These are phyloP conservation scores for Drosophila cardini DNA, from an alignment of 1,140 invertebrate genomes.

Conservation along the genomic window DNA sequence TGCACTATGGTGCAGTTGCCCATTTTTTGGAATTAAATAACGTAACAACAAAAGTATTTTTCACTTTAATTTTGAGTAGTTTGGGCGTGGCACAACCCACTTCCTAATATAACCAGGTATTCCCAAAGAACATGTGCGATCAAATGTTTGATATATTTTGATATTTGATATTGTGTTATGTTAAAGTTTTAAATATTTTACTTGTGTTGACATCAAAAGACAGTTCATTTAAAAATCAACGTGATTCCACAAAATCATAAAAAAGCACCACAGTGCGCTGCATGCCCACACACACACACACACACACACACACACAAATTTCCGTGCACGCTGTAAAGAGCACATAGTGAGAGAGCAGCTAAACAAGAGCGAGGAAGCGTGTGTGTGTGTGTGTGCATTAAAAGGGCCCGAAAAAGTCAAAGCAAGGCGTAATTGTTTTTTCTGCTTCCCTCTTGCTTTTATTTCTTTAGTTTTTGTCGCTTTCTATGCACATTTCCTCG, in stretches of 20 bases:
- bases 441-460: neutral
- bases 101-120: too few relatives aligned
- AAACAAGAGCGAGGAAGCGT: neutral
- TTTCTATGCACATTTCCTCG: constrained; percentile 2
- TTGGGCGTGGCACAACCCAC: too few relatives aligned
- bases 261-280: neutral
- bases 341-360: neutral
- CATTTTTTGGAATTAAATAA: too few relatives aligned
- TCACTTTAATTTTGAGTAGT: too few relatives aligned
- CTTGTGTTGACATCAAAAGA: too few relatives aligned
- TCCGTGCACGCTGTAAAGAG: neutral
- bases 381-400: neutral
- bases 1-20: neutral
- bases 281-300: constrained; percentile 12
- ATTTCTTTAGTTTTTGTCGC: constrained; percentile 11
- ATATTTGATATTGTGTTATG: too few relatives aligned
- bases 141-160: too few relatives aligned
- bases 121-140: too few relatives aligned
- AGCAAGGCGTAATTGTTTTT: neutral
- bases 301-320: neutral
- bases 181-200: too few relatives aligned
- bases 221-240: too few relatives aligned
- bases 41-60: too few relatives aligned
- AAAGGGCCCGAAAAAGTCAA: neutral
- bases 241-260: too few relatives aligned